Base-by-base conservation (phyloP, 1,140 invertebrate genomes). In the Procambarus virginalis region DNA sequence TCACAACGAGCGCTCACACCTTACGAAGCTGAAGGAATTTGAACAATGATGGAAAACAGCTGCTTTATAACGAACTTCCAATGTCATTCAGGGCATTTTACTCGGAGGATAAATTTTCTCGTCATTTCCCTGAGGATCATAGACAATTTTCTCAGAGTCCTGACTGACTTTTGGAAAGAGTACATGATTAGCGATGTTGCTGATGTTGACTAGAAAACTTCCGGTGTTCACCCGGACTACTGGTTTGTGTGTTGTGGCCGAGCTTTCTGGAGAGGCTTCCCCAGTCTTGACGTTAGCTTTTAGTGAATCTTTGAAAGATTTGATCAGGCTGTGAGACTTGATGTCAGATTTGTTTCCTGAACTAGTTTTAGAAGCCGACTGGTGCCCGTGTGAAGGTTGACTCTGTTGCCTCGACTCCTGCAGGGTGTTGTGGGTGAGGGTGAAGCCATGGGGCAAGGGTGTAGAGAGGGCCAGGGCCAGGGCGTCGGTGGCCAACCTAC, bases 401-500 rank as follows among this genome's bases (percentile, higher is more conserved):
- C 12, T 55, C 51, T 55, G 51, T 55, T 9, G 51, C 51, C 51
- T 5, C 1, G 12, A 9, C 51, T 12, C 51, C 12, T 73, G 68
- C 14, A 34, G 68, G 20, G 20, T 34, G 68, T 73, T 73, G n/a
- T 73, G 22, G 34, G 22, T n/a, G 5, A 8, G 6, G 22, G 68
- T n/a, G 8, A 73, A 2, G 34, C 22, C 22, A 5, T n/a, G 51
- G 22, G 6, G 8, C 2, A 58, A 45, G 60, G 68, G 45, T 5
- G 77, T 68, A 20, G 84, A n/a, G 3, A 85, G 68, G 5, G 82
- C 77, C 76, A 90, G 82, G 12, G 89, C 82, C 20, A 85, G 73
- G 60, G 51, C 58, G 77, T 90, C 89, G 64, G 60, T 90, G 46
- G 89, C 77, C 14, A 90, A 58, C 89, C 89, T 86, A 45, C 83